Base-by-base conservation (phyloP, 2,797 vertebrate species). In the Peromyscus eremicus region DNA sequence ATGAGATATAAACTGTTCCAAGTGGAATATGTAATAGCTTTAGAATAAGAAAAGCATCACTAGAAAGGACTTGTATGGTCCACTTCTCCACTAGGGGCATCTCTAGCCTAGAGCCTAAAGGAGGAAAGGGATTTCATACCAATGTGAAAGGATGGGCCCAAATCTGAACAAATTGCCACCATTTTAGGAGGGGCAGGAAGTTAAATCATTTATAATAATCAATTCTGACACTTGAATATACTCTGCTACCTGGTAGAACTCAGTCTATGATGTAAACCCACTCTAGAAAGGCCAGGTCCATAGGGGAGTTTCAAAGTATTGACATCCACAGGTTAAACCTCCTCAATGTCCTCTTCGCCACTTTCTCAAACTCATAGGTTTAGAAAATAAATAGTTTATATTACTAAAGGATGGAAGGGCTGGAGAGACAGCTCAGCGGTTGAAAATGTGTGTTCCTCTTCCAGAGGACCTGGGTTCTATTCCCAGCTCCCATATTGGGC, bases 151-250 rank as follows among this genome's bases (percentile, higher is more conserved):
- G 98, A 98, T 98, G 99, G 97, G 81, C 97, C 98, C 99, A 99
- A 99, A 99, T 99, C 99, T 98, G 97, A 99, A 98, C 98, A 97
- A 98, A 97, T 95, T 98, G 98, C 98, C 95, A 97, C 94, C 95
- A 98, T 97, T 98, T 96, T 92, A 98, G 97, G 97, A 99, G 97
- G 98, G 97, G 98, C 98, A 98, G 98, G 98, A 98, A 98, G 97
- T 98, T 99, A 98, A 99, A 99, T 99, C 98, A 99, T 97, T 98
- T 97, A 68, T 70, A 87, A 34, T 40, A 66, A 95, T 91, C 84
- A 79, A 29, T 85, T 92, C 97, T 97, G 98, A 97, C 97, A 98
- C 98, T 98, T 98, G 98, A 99, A 98, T 98, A 98, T 92, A 89
- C 97, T 92, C 94, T 96, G 96, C 97, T 97, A 98, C 98, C 98